These are phyloP conservation scores for Gari tellinella DNA, from an alignment of 2,888 invertebrate genomes.

Conservation along the genomic window DNA sequence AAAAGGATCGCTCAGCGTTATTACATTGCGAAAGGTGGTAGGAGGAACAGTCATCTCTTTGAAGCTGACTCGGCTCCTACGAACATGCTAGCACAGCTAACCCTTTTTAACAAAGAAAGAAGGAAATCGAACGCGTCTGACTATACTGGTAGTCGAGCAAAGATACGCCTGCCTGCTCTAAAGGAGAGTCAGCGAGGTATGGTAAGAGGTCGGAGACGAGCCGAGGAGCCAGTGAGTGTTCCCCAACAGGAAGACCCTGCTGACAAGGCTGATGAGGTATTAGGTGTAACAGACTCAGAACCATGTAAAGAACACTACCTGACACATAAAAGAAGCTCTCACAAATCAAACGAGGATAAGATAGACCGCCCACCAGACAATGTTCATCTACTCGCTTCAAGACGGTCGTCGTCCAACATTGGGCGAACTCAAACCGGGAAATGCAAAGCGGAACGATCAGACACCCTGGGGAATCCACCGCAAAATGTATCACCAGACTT, in stretches of 20 bases:
- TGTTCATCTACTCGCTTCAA: not conserved
- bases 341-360: slow-evolving; percentile 14
- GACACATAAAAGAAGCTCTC: not conserved
- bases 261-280: slow-evolving; percentile 31
- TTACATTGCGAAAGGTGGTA: slow-evolving; percentile 29
- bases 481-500: not conserved
- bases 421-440: not conserved
- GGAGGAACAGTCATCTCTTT: slow-evolving; percentile 12
- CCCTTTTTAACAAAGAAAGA: slow-evolving; percentile 2
- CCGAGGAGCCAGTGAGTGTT: not conserved
- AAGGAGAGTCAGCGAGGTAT: slow-evolving; percentile 11
- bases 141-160: slow-evolving; percentile 2
- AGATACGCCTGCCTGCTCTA: slow-evolving; percentile 27
- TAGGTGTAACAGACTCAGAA: slow-evolving; percentile 52
- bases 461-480: not conserved
- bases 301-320: slow-evolving; percentile 54
- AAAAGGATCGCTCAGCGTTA: slow-evolving; percentile 45
- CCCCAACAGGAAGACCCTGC: not conserved
- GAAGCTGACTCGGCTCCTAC: not conserved
- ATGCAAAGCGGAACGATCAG: not conserved
- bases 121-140: slow-evolving; percentile 3
- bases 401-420: slow-evolving; percentile 1
- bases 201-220: not conserved
- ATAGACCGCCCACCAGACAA: not conserved
- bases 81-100: no score